Evolutionary conservation across 2,888 invertebrate species (phyloP), one percentile per base, ranked within the genome.

Genomic region (Orchestes rusci): DNA sequence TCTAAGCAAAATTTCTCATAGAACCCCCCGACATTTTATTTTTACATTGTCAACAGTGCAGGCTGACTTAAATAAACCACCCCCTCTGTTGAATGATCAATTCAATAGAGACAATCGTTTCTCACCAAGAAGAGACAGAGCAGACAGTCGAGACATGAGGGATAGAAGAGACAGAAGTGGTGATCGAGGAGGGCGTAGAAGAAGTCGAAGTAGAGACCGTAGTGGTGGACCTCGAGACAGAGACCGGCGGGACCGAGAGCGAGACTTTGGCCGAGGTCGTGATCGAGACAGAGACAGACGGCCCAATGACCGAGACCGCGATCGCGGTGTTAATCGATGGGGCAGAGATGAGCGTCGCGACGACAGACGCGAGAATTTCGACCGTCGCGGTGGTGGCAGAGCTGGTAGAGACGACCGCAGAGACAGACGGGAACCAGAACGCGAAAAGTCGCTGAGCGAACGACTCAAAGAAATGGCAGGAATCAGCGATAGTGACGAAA

Each of bases 391-490:
- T 8, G 54, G 40, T 54, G 45, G 42, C 28, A 46, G 40, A n/a
- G 55, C 55, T 30, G 8, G 31, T 7, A 16, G 38, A 28, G 12
- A 23, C 15, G 34, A 34, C 4, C 10, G 3, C 2, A 38, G 36
- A 10, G 12, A 35, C 2, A 52, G 54, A 3, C 59, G 59, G 16
- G 53, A 57, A 16, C 52, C 54, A 16, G 62, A 63, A 16, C 50
- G 61, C 16, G 64, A 63, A 43, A 63, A 63, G 45, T 55, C 58
- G 8, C 48, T 64, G 10, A 63, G 62, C 36, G 65, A 64, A 39
- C 49, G 64, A 4, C 53, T 65, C 13, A 56, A 61, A 45, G 63
- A 63, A 38, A 64, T 65, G 62, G 65, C 65, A 2, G 59, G 59
- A 34, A 28, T n/a, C n/a, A n/a, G n/a, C n/a, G 12, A 29, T 16